These are phyloP conservation scores for Malurus alboscapulatus DNA, from an alignment of 2,113 vertebrate genomes.

Conservation along the genomic window DNA sequence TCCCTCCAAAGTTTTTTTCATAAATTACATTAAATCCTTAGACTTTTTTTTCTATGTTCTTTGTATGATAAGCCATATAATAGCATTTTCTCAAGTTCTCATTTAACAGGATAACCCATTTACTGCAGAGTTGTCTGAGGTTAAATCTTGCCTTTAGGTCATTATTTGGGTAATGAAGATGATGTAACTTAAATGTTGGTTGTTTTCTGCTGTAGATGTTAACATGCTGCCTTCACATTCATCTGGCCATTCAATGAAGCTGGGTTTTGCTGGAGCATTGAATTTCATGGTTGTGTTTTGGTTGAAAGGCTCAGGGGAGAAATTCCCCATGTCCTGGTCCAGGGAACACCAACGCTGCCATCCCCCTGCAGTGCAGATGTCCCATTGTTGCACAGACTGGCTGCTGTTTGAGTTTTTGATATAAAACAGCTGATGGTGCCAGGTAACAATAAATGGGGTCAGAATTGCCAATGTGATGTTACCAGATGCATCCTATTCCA, in stretches of 20 bases:
- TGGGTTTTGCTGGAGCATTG: background rate
- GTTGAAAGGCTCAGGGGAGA: background rate
- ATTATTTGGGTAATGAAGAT: constrained; percentile 3
- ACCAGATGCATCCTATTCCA: background rate
- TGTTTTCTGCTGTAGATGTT: background rate
- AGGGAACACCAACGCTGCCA: background rate
- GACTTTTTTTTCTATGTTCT: background rate
- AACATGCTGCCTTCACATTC: background rate
- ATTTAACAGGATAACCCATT: background rate
- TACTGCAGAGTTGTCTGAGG: background rate
- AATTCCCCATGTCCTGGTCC: background rate
- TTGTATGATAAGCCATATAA: background rate
- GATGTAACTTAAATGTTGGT: background rate
- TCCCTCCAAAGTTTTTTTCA: background rate
- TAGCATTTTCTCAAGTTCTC: background rate
- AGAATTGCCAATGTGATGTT: background rate
- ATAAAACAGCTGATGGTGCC: background rate
- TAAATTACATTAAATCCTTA: background rate
- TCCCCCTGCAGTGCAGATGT: background rate
- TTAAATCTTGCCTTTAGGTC: background rate
- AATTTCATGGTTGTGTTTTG: background rate
- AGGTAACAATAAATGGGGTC: background rate
- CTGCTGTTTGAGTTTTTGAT: background rate
- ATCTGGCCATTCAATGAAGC: background rate
- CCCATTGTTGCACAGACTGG: background rate